phyloP scores from a whole-genome alignment of 2,888 invertebrate genomes.

The Aproaerema taeniolella region DNA sequence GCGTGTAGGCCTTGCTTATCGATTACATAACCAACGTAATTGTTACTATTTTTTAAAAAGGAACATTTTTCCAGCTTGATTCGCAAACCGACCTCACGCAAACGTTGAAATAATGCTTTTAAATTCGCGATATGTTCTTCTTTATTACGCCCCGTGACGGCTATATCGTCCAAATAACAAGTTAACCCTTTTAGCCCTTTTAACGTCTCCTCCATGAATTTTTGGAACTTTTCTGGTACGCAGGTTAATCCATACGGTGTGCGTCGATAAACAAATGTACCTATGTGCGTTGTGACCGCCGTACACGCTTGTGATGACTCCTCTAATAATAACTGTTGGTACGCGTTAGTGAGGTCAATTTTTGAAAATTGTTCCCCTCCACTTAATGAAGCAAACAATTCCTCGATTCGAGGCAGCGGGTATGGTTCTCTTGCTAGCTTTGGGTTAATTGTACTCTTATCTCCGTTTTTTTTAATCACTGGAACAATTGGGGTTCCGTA shows the following conservation, averaged over 20 bases:
- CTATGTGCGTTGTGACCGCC: too few species aligned
- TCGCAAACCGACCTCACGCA: constrained; percentile 12
- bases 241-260: constrained; percentile 13
- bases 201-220: constrained; percentile 13
- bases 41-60: constrained; percentile 13
- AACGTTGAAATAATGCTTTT: background rate
- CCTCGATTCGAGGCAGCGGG: too few species aligned
- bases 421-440: too few species aligned
- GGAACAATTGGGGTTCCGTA: too few species aligned
- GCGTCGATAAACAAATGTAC: too few species aligned
- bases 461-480: constrained; percentile 16
- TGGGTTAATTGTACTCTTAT: too few species aligned
- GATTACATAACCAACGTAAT: background rate
- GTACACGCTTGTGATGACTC: too few species aligned
- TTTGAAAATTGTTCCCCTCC: too few species aligned
- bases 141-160: constrained; percentile 1
- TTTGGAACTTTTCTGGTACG: constrained; percentile 16
- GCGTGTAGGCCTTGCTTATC: background rate
- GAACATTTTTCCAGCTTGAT: constrained; percentile 16
- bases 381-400: too few species aligned
- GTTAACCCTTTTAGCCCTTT: constrained; percentile 4
- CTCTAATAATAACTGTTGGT: too few species aligned
- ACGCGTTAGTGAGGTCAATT: too few species aligned
- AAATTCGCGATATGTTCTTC: constrained; percentile 8
- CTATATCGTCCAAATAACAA: constrained; percentile 15